Percentiles rank a stretch among this genome's conserved stretches.
phyloP scores from a whole-genome alignment of 1,140 invertebrate genomes.

The Orussus abietinus region DNA sequence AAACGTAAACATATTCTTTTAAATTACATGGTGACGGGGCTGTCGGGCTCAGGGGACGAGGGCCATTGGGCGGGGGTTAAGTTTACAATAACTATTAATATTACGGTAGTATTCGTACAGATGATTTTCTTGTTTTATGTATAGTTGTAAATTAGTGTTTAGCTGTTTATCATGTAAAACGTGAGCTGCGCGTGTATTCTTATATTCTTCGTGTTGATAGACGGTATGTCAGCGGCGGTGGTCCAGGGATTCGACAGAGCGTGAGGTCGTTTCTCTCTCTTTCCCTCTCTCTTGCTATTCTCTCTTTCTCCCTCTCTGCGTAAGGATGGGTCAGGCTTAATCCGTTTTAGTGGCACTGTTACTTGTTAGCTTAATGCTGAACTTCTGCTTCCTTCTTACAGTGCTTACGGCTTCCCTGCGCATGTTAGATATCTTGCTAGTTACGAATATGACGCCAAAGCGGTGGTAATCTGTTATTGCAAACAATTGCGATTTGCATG shows the following conservation, averaged over 20 bases:
- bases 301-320: constrained; percentile 33
- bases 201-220: constrained; percentile 38
- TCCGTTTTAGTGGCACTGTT: constrained; percentile 48
- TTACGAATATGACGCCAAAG: too few species aligned
- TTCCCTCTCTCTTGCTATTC: constrained; percentile 25
- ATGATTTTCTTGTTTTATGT: constrained; percentile 48
- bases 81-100: constrained; percentile 51
- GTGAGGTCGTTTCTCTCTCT: constrained; percentile 32
- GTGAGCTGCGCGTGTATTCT: constrained; percentile 44
- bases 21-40: constrained; percentile 37
- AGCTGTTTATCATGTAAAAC: constrained; percentile 49
- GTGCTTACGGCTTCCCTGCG: constrained; percentile 49
- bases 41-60: constrained; percentile 14
- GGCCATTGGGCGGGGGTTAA: constrained; percentile 30
- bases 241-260: constrained; percentile 41
- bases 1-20: constrained; percentile 43
- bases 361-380: constrained; percentile 45
- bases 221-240: constrained; percentile 41
- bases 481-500: too few species aligned
- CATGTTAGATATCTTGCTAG: too few species aligned
- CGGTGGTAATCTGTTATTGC: too few species aligned
- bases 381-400: constrained; percentile 47
- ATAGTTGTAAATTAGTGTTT: constrained; percentile 49
- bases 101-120: constrained; percentile 51
- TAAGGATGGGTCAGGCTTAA: constrained; percentile 47